These are phyloP conservation scores for Rana temporaria DNA, from an alignment of 2,113 vertebrate species.

Conservation along the genomic window DNA sequence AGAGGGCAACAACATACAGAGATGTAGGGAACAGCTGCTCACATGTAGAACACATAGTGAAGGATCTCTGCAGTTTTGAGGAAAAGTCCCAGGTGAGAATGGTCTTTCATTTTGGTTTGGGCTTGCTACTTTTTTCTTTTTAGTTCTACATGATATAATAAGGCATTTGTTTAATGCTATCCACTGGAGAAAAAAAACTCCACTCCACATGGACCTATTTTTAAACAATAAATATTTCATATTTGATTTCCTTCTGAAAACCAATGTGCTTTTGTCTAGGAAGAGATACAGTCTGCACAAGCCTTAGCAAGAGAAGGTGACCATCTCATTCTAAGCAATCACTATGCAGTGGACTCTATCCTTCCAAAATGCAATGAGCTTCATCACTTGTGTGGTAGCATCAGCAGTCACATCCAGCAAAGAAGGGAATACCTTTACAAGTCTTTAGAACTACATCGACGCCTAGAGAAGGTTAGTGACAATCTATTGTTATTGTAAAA, in stretches of 20 bases:
- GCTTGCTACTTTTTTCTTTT: background rate
- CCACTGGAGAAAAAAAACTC: too few relatives aligned
- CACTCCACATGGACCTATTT: too few relatives aligned
- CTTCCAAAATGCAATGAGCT: constrained; percentile 92
- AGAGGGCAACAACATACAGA: constrained; percentile 81
- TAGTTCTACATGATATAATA: background rate
- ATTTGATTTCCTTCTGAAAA: background rate
- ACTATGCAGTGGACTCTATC: constrained; percentile 95
- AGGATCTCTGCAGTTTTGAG: constrained; percentile 83
- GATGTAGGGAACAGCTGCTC: constrained; percentile 90
- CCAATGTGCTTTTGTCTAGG: constrained; percentile 69
- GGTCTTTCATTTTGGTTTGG: too few relatives aligned
- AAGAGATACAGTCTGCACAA: constrained; percentile 76
- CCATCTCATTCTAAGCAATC: constrained; percentile 82
- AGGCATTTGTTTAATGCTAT: too few relatives aligned
- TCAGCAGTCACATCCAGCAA: constrained; percentile 66
- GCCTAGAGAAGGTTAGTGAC: constrained; percentile 82
- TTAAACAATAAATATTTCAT: too few relatives aligned
- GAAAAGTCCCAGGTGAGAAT: constrained; percentile 83
- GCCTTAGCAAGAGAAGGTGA: constrained; percentile 80
- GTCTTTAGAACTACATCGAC: constrained; percentile 86
- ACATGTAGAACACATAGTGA: constrained; percentile 86
- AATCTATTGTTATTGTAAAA: too few relatives aligned
- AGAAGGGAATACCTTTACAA: constrained; percentile 80
- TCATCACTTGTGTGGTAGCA: constrained; percentile 72